Conservation (phyloP, 2,888 invertebrate genomes). For the Coronaproctus castanopsis region DNA sequence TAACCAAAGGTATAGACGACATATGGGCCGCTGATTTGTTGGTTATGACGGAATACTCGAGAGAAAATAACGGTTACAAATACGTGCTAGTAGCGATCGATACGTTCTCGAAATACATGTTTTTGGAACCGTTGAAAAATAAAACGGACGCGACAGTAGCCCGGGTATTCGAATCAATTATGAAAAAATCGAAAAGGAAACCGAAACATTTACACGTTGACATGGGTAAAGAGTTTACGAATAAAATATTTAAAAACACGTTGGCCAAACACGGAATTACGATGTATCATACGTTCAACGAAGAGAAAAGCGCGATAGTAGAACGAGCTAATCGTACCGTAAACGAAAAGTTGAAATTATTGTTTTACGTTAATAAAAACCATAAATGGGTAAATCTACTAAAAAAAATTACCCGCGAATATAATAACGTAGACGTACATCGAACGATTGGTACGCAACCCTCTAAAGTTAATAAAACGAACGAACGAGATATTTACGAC, state of each 20-base stretch:
- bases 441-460: conserved; percentile 5
- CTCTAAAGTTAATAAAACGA: neutral
- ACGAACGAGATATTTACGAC: conserved; percentile 4
- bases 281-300: conserved; percentile 21
- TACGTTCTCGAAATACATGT: conserved; percentile 18
- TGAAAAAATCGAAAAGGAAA: conserved; percentile 10
- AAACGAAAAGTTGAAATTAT: conserved; percentile 21
- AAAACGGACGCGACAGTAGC: conserved; percentile 16
- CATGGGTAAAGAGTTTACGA: conserved; percentile 20
- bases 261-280: conserved; percentile 16
- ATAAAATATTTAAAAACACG: conserved; percentile 12
- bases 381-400: conserved; percentile 21
- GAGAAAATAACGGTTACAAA: conserved; percentile 14
- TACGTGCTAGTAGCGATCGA: conserved; percentile 19
- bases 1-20: conserved; percentile 11
- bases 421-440: conserved; percentile 18
- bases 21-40: conserved; percentile 11
- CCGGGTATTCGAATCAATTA: conserved; percentile 18
- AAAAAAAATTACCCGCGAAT: conserved; percentile 18
- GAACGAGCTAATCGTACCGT: conserved; percentile 24
- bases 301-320: conserved; percentile 22
- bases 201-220: conserved; percentile 19
- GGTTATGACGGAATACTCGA: conserved; percentile 7
- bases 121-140: conserved; percentile 18
- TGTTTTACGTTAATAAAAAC: conserved; percentile 20